Conservation (phyloP, 2,797 vertebrate species). For the Denticeps clupeoides region DNA sequence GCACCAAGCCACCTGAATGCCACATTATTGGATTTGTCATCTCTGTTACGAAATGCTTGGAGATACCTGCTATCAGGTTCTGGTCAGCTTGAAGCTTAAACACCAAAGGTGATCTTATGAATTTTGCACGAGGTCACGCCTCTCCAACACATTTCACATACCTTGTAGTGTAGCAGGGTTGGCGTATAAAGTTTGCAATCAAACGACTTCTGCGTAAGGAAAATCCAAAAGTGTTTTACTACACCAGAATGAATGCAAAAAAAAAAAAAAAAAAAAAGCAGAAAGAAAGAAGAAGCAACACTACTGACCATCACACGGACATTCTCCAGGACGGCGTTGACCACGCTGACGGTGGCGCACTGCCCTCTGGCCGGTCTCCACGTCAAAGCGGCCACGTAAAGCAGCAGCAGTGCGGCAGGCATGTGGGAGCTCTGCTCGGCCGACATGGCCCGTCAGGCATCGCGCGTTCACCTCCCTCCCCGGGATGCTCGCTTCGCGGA, state of each 20-base stretch:
- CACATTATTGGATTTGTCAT: not conserved
- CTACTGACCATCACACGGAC: constrained; percentile 4
- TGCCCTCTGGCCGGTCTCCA: not conserved
- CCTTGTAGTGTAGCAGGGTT: constrained; percentile 12
- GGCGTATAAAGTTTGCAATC: constrained; percentile 43
- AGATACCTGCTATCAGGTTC: too few species aligned
- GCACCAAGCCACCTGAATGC: too few species aligned
- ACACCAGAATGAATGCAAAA: not conserved
- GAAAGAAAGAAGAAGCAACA: not conserved
- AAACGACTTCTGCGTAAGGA: constrained; percentile 15
- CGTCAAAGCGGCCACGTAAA: constrained; percentile 16
- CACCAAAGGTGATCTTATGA: too few species aligned
- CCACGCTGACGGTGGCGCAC: not conserved
- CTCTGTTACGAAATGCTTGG: not conserved
- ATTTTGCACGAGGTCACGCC: too few species aligned
- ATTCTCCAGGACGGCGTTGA: accelerated
- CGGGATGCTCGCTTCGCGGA: too few species aligned
- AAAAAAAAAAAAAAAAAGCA: not conserved
- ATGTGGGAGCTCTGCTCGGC: constrained; percentile 6
- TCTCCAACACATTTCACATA: constrained; percentile 24
- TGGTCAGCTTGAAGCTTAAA: too few species aligned
- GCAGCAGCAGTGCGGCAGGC: constrained; percentile 20
- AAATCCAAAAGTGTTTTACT: not conserved
- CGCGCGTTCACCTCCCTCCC: not conserved
- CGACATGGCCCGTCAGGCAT: not conserved